Evolutionary conservation across 2,797 vertebrate species (phyloP).

Genomic region (Typhlichthys eigenmanni): DNA sequence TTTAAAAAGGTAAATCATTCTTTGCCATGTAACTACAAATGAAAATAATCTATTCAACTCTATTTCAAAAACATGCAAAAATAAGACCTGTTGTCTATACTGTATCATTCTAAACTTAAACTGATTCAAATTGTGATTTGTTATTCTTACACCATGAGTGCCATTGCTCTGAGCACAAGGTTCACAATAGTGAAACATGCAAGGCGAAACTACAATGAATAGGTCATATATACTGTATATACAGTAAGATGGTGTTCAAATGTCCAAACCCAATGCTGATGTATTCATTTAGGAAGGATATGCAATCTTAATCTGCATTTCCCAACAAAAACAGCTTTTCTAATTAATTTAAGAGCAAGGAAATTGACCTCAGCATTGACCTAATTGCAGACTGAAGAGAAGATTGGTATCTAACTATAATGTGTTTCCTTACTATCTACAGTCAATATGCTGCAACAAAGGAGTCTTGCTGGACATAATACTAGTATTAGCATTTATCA

Average conservation of each 20-base stretch:
- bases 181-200: background rate
- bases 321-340: constrained; percentile 24
- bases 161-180: background rate
- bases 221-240: background rate
- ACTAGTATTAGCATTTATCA: constrained; percentile 1
- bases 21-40: background rate
- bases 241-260: constrained; percentile 21
- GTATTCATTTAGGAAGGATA: constrained; percentile 30
- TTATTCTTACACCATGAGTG: constrained; percentile 6
- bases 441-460: background rate
- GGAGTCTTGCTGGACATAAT: background rate
- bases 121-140: background rate
- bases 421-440: constrained; percentile 10
- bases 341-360: constrained; percentile 29
- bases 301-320: constrained; percentile 15
- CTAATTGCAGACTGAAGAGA: background rate
- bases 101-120: background rate
- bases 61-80: background rate
- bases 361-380: constrained; percentile 25
- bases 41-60: no score
- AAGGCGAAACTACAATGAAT: background rate
- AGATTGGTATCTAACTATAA: constrained; percentile 6
- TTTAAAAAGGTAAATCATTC: no score
- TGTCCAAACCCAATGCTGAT: constrained; percentile 26
- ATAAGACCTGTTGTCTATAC: no score